phyloP scores from a whole-genome alignment of 2,888 invertebrate species.

The Brachyptera putata region DNA sequence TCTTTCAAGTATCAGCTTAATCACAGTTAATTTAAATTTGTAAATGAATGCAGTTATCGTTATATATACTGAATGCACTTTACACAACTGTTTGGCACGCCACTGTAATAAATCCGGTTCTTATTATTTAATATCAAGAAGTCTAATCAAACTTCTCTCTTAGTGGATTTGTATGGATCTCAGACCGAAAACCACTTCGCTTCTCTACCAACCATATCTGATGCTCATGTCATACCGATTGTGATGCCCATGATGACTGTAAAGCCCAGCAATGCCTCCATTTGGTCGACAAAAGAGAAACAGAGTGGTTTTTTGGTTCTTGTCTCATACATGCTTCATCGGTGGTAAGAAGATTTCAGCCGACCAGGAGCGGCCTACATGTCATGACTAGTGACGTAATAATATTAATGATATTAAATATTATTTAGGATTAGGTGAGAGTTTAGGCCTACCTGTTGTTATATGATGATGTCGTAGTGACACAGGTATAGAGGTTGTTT shows the following conservation, averaged over 20 bases:
- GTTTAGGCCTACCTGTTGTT: no score
- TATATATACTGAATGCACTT: not conserved
- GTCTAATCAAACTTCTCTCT: slow-evolving; percentile 10
- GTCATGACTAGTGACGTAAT: no score
- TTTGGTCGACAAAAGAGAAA: not conserved
- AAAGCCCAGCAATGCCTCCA: not conserved
- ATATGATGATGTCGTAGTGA: no score
- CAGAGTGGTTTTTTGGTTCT: not conserved
- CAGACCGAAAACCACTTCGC: slow-evolving; percentile 7
- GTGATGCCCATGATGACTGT: not conserved
- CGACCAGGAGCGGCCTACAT: slow-evolving; percentile 4
- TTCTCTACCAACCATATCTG: no score
- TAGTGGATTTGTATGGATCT: slow-evolving; percentile 1
- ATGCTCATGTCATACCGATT: not conserved
- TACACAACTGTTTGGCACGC: no score
- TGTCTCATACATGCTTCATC: not conserved
- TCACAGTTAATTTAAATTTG: no score
- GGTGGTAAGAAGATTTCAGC: not conserved
- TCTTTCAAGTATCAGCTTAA: no score
- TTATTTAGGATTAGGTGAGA: no score
- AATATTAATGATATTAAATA: no score
- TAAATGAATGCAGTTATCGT: no score
- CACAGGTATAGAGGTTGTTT: no score
- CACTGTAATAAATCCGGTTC: slow-evolving; percentile 1
- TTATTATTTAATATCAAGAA: slow-evolving; percentile 7